phyloP scores from a whole-genome alignment of 2,113 vertebrate genomes.

The cat (Felis catus) region F.catus_Fca126_mat1.0 CM031417.1:84190001-84190500 shows the following conservation, averaged over 20 bases:
- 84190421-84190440: neutral
- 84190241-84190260: neutral
- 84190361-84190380: neutral
- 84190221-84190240: neutral
- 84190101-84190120: neutral
- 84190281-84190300: neutral
- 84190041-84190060: too few relatives aligned
- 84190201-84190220: neutral
- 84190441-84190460: neutral
- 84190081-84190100: too few relatives aligned
- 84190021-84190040: neutral
- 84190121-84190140: neutral
- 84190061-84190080: too few relatives aligned
- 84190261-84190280: neutral
- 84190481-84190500: neutral
- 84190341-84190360: neutral
- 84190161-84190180: conserved; percentile 17
- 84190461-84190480: conserved; percentile 4
- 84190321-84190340: neutral
- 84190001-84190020: neutral
- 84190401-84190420: neutral
- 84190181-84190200: neutral
- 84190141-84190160: neutral
- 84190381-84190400: neutral
- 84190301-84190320: neutral